phyloP scores from a whole-genome alignment of 1,140 invertebrate genomes.

The Lamellibrachia luymesi region DNA sequence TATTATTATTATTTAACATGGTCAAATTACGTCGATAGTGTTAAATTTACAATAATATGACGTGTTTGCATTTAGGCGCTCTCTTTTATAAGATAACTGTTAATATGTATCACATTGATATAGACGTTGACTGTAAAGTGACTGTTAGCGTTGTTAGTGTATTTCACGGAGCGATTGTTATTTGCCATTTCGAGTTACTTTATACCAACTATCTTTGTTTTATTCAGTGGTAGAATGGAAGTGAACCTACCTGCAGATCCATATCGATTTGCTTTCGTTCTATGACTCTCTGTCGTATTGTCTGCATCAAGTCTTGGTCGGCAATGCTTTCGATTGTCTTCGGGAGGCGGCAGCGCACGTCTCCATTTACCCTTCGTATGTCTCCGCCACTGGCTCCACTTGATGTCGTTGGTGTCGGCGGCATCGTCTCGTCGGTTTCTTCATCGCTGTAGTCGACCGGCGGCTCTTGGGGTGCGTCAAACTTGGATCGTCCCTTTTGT shows the following conservation, averaged over 20 bases:
- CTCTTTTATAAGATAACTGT: too few relatives aligned
- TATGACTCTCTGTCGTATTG: not conserved
- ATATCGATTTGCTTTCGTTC: not conserved
- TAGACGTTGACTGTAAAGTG: too few relatives aligned
- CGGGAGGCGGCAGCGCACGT: not conserved
- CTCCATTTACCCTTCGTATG: not conserved
- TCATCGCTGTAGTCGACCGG: not conserved
- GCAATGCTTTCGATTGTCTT: not conserved
- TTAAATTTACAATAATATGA: too few relatives aligned
- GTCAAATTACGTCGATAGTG: too few relatives aligned
- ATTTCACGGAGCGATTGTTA: too few relatives aligned
- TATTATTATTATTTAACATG: too few relatives aligned
- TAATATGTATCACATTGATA: too few relatives aligned
- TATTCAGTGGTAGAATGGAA: not conserved
- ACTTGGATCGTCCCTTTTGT: not conserved
- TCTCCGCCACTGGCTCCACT: not conserved
- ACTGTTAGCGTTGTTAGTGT: too few relatives aligned
- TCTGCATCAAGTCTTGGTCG: not conserved
- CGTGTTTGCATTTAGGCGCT: too few relatives aligned
- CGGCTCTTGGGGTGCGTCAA: not conserved
- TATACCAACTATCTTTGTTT: too few relatives aligned
- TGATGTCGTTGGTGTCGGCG: not conserved
- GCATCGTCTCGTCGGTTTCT: not conserved
- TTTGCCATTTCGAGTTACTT: too few relatives aligned
- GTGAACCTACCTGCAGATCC: not conserved